phyloP scores from a whole-genome alignment of 2,888 invertebrate genomes.

The Polydrusus cervinus region DNA sequence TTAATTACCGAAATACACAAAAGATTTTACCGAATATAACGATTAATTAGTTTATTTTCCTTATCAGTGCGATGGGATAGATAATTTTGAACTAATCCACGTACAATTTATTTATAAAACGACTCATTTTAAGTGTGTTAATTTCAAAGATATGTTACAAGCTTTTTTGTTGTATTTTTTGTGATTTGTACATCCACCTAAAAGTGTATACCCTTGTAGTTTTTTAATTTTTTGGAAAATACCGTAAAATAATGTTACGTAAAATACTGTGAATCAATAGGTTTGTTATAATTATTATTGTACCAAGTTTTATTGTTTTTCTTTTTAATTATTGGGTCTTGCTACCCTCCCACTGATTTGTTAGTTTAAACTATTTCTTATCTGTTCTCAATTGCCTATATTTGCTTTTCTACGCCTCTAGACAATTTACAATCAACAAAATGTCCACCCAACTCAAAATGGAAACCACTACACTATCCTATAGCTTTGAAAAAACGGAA shows the following conservation, averaged over 20 bases:
- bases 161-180: constrained; percentile 12
- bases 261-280: not conserved
- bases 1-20: not conserved
- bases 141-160: constrained; percentile 1
- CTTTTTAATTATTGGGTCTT: no score
- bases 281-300: not conserved
- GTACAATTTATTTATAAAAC: not conserved
- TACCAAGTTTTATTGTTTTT: not conserved
- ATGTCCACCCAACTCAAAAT: not conserved
- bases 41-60: not conserved
- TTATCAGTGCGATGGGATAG: constrained; percentile 23
- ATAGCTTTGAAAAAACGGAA: constrained; percentile 59
- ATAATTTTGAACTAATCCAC: not conserved
- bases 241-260: not conserved
- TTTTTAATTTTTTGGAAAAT: not conserved
- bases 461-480: constrained; percentile 54
- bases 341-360: no score
- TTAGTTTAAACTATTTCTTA: no score
- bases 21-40: not conserved
- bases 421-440: not conserved
- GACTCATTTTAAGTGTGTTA: constrained; percentile 10
- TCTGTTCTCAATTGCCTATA: no score
- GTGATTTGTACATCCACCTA: constrained; percentile 20
- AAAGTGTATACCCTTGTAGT: not conserved
- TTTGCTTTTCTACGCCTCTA: not conserved